A percentile compares a stretch with the other conserved stretches of the same genome.
Conservation (phyloP, 2,113 vertebrate genomes). For the Dryoscopus gambensis region DNA sequence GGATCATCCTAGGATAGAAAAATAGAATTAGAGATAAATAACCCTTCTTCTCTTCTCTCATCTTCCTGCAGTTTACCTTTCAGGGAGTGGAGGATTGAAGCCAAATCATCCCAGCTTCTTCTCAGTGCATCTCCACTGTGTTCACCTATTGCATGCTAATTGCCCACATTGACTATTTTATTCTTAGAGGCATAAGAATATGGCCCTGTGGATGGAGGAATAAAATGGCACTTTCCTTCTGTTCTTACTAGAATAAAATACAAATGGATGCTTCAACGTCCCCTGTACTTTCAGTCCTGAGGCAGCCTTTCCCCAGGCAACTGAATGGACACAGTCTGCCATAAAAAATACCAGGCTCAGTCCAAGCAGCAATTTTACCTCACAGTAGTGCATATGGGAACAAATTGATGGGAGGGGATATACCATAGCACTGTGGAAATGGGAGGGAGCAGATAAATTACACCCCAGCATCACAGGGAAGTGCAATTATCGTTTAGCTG, state of each 20-base stretch:
- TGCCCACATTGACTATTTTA: background rate
- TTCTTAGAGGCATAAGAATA: background rate
- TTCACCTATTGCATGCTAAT: background rate
- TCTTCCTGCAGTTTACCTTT: background rate
- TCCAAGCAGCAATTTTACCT: background rate
- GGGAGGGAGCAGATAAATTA: slow-evolving; percentile 37
- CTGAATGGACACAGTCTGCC: background rate
- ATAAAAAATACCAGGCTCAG: background rate
- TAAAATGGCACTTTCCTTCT: background rate
- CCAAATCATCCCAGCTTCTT: background rate
- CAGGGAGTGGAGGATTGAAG: background rate
- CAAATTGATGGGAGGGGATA: slow-evolving; percentile 30
- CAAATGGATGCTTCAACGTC: background rate
- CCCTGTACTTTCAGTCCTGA: background rate
- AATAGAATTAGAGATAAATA: background rate
- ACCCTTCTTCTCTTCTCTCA: background rate
- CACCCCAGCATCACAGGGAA: background rate
- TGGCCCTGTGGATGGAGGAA: background rate
- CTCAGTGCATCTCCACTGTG: background rate
- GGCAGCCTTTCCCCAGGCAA: background rate
- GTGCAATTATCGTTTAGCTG: background rate
- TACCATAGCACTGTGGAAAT: background rate
- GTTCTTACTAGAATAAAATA: background rate
- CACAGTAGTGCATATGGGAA: background rate
- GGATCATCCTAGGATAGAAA: background rate